phyloP scores from a whole-genome alignment of 30 jellyfish, hydroid and myxozoan genomes.

The Pseudorhiza aurosa region DNA sequence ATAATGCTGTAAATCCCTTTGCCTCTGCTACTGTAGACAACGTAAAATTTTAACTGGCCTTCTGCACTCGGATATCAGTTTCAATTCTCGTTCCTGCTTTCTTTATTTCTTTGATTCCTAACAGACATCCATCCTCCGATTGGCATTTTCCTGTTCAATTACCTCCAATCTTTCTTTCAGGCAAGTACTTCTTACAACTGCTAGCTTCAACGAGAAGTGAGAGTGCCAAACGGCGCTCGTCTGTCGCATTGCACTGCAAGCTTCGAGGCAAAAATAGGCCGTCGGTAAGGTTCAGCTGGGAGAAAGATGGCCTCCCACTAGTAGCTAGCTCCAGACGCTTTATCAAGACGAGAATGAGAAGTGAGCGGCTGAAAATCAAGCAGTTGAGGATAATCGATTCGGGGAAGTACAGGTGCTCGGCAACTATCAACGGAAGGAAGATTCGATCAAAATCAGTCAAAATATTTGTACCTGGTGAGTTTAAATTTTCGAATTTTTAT shows the following conservation, averaged over 20 bases:
- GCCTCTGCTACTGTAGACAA: too few relatives aligned
- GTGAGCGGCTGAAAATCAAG: constrained; percentile 51
- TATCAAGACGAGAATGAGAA: constrained; percentile 50
- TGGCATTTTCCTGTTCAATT: too few relatives aligned
- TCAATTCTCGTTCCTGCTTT: too few relatives aligned
- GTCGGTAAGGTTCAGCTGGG: constrained; percentile 42
- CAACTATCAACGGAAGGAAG: constrained; percentile 16
- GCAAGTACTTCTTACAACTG: constrained; percentile 13
- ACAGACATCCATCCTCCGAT: too few relatives aligned
- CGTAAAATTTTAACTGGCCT: too few relatives aligned
- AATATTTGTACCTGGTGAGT: constrained; percentile 38
- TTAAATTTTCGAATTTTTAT: not conserved
- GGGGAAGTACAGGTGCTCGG: constrained; percentile 64
- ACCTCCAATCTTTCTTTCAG: too few relatives aligned
- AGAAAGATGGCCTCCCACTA: constrained; percentile 64
- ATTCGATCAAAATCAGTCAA: constrained; percentile 33
- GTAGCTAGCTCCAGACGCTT: constrained; percentile 59
- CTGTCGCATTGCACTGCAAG: constrained; percentile 52
- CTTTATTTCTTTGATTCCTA: too few relatives aligned
- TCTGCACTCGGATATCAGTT: too few relatives aligned
- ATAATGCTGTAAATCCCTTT: too few relatives aligned
- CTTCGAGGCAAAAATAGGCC: constrained; percentile 46
- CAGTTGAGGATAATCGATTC: constrained; percentile 41
- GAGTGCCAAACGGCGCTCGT: not conserved
- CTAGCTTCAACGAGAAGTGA: not conserved